Conservation (phyloP, 2,888 invertebrate genomes). For the Eupithecia subfuscata region DNA sequence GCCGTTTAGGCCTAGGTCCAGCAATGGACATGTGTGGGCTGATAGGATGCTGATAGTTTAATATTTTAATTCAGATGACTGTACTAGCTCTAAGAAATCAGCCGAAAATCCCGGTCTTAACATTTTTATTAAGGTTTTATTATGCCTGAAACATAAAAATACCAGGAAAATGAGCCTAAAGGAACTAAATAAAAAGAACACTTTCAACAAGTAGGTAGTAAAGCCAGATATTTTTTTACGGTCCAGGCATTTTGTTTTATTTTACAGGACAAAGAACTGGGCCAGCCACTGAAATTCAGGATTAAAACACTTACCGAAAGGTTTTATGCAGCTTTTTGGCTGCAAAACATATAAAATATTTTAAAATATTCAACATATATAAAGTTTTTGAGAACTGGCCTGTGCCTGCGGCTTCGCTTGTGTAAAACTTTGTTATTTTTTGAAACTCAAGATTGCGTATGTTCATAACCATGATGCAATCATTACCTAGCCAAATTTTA, state of each 20-base stretch:
- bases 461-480: no score
- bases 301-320: not conserved
- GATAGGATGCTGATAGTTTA: not conserved
- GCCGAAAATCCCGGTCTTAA: conserved; percentile 1
- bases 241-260: conserved; percentile 6
- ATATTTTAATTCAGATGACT: not conserved
- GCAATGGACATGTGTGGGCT: not conserved
- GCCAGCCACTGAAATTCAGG: not conserved
- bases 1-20: not conserved
- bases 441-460: no score
- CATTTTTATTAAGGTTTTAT: conserved; percentile 13
- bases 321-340: not conserved
- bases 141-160: conserved; percentile 10
- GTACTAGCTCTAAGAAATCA: not conserved
- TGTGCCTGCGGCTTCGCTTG: not conserved
- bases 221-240: conserved; percentile 11
- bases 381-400: not conserved
- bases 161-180: conserved; percentile 8
- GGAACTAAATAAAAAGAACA: conserved; percentile 12
- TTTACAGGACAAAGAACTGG: conserved; percentile 5
- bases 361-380: not conserved
- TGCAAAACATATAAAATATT: not conserved
- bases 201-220: conserved; percentile 13
- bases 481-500: no score
- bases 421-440: no score